Conservation (phyloP, 1,140 invertebrate genomes). For the Ooceraea biroi region DNA sequence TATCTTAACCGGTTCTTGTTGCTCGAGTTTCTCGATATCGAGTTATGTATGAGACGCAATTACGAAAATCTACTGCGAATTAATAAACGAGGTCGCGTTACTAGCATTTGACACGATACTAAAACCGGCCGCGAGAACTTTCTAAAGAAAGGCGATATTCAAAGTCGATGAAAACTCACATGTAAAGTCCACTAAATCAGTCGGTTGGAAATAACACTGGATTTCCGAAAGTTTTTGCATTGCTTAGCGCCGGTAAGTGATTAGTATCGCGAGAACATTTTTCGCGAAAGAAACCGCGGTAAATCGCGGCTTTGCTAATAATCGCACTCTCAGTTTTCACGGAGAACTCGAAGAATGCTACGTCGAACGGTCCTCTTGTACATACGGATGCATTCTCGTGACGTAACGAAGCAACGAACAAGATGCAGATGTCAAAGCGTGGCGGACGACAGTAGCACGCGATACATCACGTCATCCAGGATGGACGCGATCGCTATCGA, state of each 20-base stretch:
- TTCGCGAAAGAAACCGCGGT: neutral
- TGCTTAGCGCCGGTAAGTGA: neutral
- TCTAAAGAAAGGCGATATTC: neutral
- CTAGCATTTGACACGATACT: neutral
- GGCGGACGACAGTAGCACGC: neutral
- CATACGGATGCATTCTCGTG: slow-evolving; percentile 10
- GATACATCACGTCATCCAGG: slow-evolving; percentile 28
- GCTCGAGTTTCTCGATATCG: too few relatives aligned
- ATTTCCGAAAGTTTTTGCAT: neutral
- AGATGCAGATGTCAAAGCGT: slow-evolving; percentile 29
- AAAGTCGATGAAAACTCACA: neutral
- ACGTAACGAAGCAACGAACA: slow-evolving; percentile 40
- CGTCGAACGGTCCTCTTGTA: neutral
- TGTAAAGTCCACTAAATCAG: neutral
- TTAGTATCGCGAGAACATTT: neutral
- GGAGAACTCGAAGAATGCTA: neutral
- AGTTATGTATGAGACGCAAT: neutral
- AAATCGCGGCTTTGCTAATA: slow-evolving; percentile 2
- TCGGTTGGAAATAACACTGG: neutral
- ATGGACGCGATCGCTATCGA: slow-evolving; percentile 15
- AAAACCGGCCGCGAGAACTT: neutral
- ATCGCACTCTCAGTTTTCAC: neutral
- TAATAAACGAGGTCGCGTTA: neutral
- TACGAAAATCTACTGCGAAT: neutral
- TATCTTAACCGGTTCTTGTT: neutral